A percentile compares a stretch with the other conserved stretches of the same genome.
These are phyloP conservation scores for Lasioglossum albipes DNA, from an alignment of 1,140 invertebrate genomes.

Conservation along the genomic window DNA sequence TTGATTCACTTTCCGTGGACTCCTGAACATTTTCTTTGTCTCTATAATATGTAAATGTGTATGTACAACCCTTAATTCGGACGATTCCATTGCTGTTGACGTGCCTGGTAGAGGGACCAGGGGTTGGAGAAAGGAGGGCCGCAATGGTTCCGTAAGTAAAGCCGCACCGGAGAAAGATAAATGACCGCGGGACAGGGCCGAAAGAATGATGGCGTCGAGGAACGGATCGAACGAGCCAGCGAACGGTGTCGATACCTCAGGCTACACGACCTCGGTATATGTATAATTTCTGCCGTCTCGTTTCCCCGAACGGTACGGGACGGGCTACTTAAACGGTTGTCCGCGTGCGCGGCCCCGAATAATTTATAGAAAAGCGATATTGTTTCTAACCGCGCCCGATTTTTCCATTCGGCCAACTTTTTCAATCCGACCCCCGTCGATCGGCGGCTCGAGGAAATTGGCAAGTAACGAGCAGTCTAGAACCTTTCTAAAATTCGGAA, in stretches of 20 bases:
- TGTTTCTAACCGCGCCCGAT: background rate
- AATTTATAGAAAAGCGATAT: background rate
- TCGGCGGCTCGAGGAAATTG: no score
- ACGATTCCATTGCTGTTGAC: background rate
- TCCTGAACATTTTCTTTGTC: no score
- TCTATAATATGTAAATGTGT: no score
- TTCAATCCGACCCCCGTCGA: no score
- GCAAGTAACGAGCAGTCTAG: no score
- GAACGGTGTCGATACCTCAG: background rate
- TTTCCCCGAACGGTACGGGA: background rate
- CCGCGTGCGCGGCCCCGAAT: background rate
- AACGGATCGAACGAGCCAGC: background rate
- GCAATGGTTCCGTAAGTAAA: slow-evolving; percentile 1
- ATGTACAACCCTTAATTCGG: background rate
- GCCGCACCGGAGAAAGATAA: background rate
- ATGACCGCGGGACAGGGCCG: background rate
- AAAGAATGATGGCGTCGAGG: background rate
- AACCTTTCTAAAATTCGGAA: no score
- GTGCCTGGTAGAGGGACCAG: background rate
- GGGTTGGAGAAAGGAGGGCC: no score
- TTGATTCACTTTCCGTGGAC: no score
- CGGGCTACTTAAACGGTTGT: background rate
- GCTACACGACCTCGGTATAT: background rate
- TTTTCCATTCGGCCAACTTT: background rate
- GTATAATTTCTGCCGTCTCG: background rate